Base-by-base conservation (phyloP, 2,888 invertebrate species). In the Cataglyphis albicans region DNA sequence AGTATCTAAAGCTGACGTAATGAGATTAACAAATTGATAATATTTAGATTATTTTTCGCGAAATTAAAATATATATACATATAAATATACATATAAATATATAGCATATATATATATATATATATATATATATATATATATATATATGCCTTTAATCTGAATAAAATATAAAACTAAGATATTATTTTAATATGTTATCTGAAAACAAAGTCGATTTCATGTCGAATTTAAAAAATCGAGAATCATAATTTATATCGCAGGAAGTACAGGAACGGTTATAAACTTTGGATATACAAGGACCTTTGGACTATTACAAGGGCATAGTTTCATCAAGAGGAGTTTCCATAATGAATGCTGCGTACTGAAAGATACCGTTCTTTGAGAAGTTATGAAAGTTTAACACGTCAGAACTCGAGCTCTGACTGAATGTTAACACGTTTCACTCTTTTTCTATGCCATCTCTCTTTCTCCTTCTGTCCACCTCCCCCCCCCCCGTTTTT, bases 301-400 rank as follows among this genome's bases (percentile, higher is more conserved):
- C 61, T 32, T 65, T 73, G 63, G 80, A 80, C 88, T 80, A 84
- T 86, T 87, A 86, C 73, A 52, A 76, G 78, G 59, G 59, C 65
- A 78, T 83, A 70, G 88, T 86, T 89, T 84, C 83, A 89, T 88
- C 90, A 91, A 88, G 90, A 90, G 89, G 21, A 21, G 87, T 90
- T 92, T 92, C 90, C 90, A 92, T 92, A 92, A 92, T 91, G 88
- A 88, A 90, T 88, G 86, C 88, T 85, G 84, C 87, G 84, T 81
- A 85, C 87, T 88, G 90, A 90, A 91, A 91, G 91, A 91, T 89
- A 90, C 84, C 84, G 87, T 89, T 91, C 91, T 90, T 87, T 81
- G 84, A 87, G 85, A 87, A 88, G 87, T 92, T 92, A 92, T 92
- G 91, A 93, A 92, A 92, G 92, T 91, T 91, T 92, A 92, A 91